Evolutionary conservation across 2,888 invertebrate genomes (phyloP).

Genomic region (Tetragonula carbonaria): DNA sequence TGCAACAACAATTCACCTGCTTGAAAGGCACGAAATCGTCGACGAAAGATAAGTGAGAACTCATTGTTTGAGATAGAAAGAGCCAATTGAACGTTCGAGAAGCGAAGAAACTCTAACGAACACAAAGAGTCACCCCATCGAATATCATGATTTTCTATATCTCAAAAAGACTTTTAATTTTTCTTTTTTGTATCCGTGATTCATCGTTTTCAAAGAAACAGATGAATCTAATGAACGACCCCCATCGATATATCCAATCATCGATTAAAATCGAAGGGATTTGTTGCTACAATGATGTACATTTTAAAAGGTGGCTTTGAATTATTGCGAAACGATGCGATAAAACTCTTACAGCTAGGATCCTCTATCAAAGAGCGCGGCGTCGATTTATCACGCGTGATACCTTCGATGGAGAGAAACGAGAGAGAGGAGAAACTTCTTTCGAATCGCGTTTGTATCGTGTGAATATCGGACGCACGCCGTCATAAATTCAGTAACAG

Average conservation of each 20-base stretch:
- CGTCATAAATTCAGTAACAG: conserved; percentile 12
- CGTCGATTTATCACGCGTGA: background rate
- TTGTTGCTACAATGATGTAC: background rate
- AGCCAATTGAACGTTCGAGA: background rate
- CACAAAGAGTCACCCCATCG: background rate
- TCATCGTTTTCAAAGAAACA: background rate
- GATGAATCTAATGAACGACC: background rate
- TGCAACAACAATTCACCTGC: background rate
- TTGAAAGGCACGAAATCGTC: conserved; percentile 9
- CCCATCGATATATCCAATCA: background rate
- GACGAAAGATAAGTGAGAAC: background rate
- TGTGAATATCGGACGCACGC: background rate
- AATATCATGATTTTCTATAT: background rate
- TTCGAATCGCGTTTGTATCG: background rate
- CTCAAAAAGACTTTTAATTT: background rate
- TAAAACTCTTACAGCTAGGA: background rate
- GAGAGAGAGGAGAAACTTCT: background rate
- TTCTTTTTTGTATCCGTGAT: background rate
- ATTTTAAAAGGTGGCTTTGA: background rate
- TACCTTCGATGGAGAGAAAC: background rate
- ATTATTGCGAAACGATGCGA: background rate
- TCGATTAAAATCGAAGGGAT: background rate
- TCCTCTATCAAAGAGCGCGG: background rate
- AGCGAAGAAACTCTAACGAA: background rate
- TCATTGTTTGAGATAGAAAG: background rate